Evolutionary conservation across 2,797 vertebrate species (phyloP).

Genomic region (Centroberyx gerrardi): DNA sequence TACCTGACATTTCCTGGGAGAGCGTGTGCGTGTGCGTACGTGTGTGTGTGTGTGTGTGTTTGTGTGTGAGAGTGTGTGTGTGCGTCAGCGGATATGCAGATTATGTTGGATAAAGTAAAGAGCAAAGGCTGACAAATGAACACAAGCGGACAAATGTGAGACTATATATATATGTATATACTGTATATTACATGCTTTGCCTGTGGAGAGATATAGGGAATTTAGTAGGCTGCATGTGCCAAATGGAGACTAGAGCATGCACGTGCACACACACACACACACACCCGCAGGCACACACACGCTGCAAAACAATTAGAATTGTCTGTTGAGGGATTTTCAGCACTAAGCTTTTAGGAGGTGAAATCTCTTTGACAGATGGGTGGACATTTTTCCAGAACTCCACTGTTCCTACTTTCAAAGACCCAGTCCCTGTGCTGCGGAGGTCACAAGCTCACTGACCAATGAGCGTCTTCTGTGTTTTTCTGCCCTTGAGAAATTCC

Average conservation of each 20-base stretch:
- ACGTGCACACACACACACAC: constrained; percentile 16
- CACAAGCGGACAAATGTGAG: not conserved
- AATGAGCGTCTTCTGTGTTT: constrained; percentile 2
- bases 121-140: constrained; percentile 29
- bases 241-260: not conserved
- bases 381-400: constrained; percentile 58
- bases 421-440: constrained; percentile 24
- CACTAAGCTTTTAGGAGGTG: constrained; percentile 62
- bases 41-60: constrained; percentile 21
- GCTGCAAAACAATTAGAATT: constrained; percentile 66
- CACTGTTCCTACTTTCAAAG: constrained; percentile 42
- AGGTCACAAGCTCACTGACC: constrained; percentile 42
- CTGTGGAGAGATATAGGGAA: not conserved
- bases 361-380: constrained; percentile 77
- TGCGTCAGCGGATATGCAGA: constrained; percentile 34
- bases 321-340: constrained; percentile 70
- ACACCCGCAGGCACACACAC: constrained; percentile 32
- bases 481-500: constrained; percentile 20
- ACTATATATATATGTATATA: too few relatives aligned
- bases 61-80: not conserved
- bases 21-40: constrained; percentile 21
- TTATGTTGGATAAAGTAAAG: constrained; percentile 34
- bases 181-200: not conserved
- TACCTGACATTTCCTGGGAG: constrained; percentile 76
- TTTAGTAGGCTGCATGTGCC: not conserved